Base-by-base conservation (phyloP, 1,140 invertebrate genomes). In the Drosophila takahashii region DNA sequence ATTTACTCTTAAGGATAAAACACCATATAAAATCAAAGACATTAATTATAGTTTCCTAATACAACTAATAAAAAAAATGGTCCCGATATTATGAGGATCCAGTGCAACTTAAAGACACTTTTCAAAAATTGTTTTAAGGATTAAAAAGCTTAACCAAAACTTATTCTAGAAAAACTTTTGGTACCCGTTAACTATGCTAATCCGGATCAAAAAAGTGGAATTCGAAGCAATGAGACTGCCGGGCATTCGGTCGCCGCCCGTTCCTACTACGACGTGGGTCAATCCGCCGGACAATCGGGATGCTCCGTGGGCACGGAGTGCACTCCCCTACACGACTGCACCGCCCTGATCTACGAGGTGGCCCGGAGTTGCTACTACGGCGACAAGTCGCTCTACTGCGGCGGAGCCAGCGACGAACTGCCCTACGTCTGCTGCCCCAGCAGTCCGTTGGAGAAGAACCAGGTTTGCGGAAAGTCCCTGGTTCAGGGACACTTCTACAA, bases 401-500 rank as follows among this genome's bases (percentile, higher is more conserved):
- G 91, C 10, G 81, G 84, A 7, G 72, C 66, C 3, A 56, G 75
- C 18, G 90, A 92, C 50, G 90, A 92, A 45, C 79, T 91, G 74
- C 91, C 91, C 5, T 92, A 91, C 22, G 90, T 92, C 2, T 92
- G 92, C 48, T 92, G 92, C 56, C 92, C 91, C 1, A 92, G 87
- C 42, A 91, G 86, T 79, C 92, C 89, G 18, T 56, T 91, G 9
- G 92, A 92, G 51, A 84, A 85, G 48, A 91, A 90, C 50, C 91
- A 92, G 50, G 87, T 92, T 7, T 96, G 95, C 70, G 95, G 95
- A 0, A 92, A 93, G 69, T 94, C 94, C 2, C 93, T 95, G 92
- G 94, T 95, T 1, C 93, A 94, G 59, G 94, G 94, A 3, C 92
- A 93, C n/a, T 93, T 93, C 54, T 95, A 95, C 72, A 93, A 93